These are phyloP conservation scores for Uria lomvia DNA, from an alignment of 2,113 vertebrate species.

Conservation along the genomic window DNA sequence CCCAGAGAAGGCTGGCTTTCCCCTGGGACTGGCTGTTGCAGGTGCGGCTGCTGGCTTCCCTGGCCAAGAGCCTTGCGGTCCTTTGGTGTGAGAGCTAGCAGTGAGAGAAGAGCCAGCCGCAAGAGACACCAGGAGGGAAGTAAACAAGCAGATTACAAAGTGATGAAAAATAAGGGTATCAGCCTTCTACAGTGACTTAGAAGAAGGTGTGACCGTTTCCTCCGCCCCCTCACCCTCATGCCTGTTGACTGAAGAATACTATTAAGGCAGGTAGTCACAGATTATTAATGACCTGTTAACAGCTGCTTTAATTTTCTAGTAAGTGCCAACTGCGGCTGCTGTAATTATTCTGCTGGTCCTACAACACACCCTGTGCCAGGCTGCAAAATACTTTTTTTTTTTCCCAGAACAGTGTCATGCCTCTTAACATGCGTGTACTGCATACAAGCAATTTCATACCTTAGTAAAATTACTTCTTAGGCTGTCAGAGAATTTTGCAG, in stretches of 20 bases:
- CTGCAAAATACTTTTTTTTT: background rate
- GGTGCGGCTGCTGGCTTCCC: background rate
- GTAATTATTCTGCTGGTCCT: constrained; percentile 41
- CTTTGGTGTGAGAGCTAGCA: background rate
- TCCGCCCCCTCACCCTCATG: constrained; percentile 36
- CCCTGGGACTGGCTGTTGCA: background rate
- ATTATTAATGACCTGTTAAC: constrained; percentile 38
- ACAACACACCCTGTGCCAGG: background rate
- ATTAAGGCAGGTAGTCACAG: constrained; percentile 39
- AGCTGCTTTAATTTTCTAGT: constrained; percentile 41
- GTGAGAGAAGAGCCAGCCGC: background rate
- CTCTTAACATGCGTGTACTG: background rate
- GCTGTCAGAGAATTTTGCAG: background rate
- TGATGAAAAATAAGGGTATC: constrained; percentile 26
- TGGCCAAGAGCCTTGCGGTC: background rate
- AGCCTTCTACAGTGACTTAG: background rate
- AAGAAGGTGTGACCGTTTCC: constrained; percentile 32
- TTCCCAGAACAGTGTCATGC: background rate
- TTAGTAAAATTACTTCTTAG: background rate
- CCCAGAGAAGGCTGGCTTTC: background rate
- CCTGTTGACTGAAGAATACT: constrained; percentile 15
- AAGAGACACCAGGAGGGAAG: background rate
- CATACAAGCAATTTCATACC: background rate
- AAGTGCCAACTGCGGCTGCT: background rate
- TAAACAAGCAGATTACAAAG: constrained; percentile 38